Evolutionary conservation across 2,888 invertebrate species (phyloP).

Genomic region (Hirtodrosophila trivittata): DNA sequence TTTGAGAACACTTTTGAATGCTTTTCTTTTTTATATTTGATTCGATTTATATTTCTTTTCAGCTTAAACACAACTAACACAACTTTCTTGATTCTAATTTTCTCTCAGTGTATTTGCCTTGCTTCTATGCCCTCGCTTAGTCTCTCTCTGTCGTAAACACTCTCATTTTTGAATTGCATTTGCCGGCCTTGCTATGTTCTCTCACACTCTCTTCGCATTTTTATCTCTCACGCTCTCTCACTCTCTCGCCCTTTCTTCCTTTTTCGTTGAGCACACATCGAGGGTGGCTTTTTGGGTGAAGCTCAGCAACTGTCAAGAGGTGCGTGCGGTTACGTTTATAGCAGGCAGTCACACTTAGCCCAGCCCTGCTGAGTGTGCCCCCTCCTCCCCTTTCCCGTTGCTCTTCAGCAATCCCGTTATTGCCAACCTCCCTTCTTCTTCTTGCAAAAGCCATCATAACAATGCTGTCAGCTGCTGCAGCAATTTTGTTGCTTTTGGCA

Average conservation of each 20-base stretch:
- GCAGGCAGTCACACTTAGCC: constrained; percentile 5
- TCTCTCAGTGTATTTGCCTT: constrained; percentile 29
- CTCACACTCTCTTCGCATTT: constrained; percentile 9
- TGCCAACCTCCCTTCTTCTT: background rate
- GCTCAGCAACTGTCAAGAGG: constrained; percentile 37
- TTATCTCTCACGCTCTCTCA: constrained; percentile 1
- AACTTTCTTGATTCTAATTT: constrained; percentile 3
- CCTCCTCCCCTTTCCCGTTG: background rate
- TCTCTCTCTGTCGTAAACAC: background rate
- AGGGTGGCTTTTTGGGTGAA: constrained; percentile 30
- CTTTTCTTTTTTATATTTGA: too few relatives aligned
- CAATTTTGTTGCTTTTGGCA: constrained; percentile 59
- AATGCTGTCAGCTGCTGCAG: constrained; percentile 69
- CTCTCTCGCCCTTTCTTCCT: background rate
- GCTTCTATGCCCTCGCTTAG: constrained; percentile 10
- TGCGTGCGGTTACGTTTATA: constrained; percentile 45
- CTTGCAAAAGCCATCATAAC: constrained; percentile 49
- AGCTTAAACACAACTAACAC: too few relatives aligned
- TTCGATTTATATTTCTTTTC: too few relatives aligned
- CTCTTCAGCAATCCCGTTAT: background rate
- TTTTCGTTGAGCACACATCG: constrained; percentile 5
- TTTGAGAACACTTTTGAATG: too few relatives aligned
- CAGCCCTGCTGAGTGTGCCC: constrained; percentile 13
- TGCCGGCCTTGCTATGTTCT: constrained; percentile 30
- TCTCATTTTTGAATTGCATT: constrained; percentile 27